These are phyloP conservation scores for Neoscelio sp. DNA, from an alignment of 2,888 invertebrate genomes.

Conservation along the genomic window DNA sequence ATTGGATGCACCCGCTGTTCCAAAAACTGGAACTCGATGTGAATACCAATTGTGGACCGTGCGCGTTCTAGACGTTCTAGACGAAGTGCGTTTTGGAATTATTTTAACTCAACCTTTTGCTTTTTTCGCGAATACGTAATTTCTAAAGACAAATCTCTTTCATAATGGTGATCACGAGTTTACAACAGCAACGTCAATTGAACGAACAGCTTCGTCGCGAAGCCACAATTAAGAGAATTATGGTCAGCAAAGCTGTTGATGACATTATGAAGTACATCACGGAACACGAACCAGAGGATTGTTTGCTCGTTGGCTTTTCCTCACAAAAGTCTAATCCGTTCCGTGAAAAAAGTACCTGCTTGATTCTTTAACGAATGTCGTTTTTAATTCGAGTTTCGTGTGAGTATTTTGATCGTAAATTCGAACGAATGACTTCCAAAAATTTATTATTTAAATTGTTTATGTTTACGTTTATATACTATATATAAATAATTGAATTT, in stretches of 20 bases:
- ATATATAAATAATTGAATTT: too few relatives aligned
- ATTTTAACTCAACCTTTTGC: too few relatives aligned
- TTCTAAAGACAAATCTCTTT: neutral
- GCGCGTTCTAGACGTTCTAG: too few relatives aligned
- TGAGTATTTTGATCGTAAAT: too few relatives aligned
- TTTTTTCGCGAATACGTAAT: too few relatives aligned
- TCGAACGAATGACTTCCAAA: too few relatives aligned
- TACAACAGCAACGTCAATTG: conserved; percentile 96
- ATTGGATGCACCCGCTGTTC: too few relatives aligned
- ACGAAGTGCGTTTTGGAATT: too few relatives aligned
- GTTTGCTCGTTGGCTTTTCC: conserved; percentile 95
- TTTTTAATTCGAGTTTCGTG: neutral
- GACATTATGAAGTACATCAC: conserved; percentile 96
- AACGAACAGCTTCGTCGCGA: conserved; percentile 97
- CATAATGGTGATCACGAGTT: conserved; percentile 95
- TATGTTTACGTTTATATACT: too few relatives aligned
- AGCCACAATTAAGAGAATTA: conserved; percentile 93
- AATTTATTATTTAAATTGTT: too few relatives aligned
- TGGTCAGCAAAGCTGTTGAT: conserved; percentile 94
- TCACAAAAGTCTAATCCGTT: conserved; percentile 98
- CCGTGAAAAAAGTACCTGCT: conserved; percentile 96
- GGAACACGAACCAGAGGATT: conserved; percentile 97
- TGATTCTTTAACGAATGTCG: conserved; percentile 88
- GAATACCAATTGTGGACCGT: too few relatives aligned
- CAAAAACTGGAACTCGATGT: too few relatives aligned